A percentile compares a stretch with the other conserved stretches of the same genome.
These are phyloP conservation scores for Andrena trimmerana DNA, from an alignment of 2,888 invertebrate species.

Conservation along the genomic window DNA sequence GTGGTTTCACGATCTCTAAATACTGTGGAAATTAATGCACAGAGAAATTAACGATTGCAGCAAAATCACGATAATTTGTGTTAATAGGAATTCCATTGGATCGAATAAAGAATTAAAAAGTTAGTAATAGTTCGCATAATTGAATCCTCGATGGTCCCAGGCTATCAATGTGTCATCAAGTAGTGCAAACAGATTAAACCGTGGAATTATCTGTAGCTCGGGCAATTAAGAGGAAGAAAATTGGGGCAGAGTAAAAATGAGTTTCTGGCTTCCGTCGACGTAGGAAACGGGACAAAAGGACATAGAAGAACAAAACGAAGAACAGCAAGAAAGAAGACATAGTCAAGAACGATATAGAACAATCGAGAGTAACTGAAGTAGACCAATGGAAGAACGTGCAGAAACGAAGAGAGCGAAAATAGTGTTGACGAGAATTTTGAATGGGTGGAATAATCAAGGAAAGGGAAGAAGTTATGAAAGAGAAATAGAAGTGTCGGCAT, in stretches of 20 bases:
- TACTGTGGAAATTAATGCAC: too few species aligned
- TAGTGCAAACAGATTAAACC: constrained; percentile 44
- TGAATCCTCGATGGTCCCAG: constrained; percentile 21
- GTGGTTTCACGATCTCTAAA: too few species aligned
- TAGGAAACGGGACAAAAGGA: not conserved
- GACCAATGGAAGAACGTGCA: constrained; percentile 5
- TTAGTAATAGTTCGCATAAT: constrained; percentile 48
- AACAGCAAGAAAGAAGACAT: not conserved
- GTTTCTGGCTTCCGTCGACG: not conserved
- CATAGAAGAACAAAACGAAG: not conserved
- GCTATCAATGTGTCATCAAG: constrained; percentile 20
- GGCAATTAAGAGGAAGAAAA: constrained; percentile 63
- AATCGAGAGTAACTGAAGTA: not conserved
- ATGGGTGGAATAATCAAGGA: not conserved
- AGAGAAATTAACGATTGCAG: too few species aligned
- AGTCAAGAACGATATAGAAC: not conserved
- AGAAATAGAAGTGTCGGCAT: constrained; percentile 38
- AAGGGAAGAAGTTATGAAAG: constrained; percentile 6
- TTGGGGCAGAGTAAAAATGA: constrained; percentile 21
- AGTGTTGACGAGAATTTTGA: not conserved
- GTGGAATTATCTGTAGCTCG: constrained; percentile 28
- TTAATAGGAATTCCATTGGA: not conserved
- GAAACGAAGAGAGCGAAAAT: not conserved
- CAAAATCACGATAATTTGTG: too few species aligned
- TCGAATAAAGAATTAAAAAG: not conserved